These are phyloP conservation scores for Megalurothrips usitatus DNA, from an alignment of 2,888 invertebrate genomes.

Conservation along the genomic window DNA sequence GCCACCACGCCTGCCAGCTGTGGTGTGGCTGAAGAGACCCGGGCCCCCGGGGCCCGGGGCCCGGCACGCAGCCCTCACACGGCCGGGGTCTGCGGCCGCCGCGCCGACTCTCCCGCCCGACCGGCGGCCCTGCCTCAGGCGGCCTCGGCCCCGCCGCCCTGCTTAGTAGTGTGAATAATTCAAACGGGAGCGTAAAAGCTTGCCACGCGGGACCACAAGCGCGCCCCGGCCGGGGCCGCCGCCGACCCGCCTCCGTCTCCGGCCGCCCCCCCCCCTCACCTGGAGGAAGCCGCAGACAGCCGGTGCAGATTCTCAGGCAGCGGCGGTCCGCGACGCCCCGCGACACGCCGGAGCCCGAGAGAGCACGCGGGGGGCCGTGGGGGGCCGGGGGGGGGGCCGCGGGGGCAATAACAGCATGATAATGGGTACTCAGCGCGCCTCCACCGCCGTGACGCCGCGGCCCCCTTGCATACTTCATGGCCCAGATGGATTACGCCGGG, in stretches of 20 bases:
- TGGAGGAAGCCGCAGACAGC: neutral
- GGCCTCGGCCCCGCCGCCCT: neutral
- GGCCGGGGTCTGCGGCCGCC: neutral
- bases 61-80: neutral
- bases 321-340: neutral
- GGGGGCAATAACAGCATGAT: neutral
- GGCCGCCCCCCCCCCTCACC: neutral
- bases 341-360: too few species aligned
- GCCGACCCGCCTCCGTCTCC: neutral
- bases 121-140: neutral
- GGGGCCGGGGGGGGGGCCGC: too few species aligned
- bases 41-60: neutral
- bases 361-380: too few species aligned
- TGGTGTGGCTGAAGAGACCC: neutral
- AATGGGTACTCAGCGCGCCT: neutral
- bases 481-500: neutral
- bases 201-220: constrained; percentile 9
- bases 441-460: neutral
- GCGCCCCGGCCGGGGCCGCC: neutral
- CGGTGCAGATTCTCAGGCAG: neutral
- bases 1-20: neutral
- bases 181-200: constrained; percentile 24
- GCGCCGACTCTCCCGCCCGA: neutral
- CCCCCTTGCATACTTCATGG: neutral
- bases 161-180: constrained; percentile 25